Conservation (phyloP, 2,888 invertebrate genomes). For the Myopa testacea region DNA sequence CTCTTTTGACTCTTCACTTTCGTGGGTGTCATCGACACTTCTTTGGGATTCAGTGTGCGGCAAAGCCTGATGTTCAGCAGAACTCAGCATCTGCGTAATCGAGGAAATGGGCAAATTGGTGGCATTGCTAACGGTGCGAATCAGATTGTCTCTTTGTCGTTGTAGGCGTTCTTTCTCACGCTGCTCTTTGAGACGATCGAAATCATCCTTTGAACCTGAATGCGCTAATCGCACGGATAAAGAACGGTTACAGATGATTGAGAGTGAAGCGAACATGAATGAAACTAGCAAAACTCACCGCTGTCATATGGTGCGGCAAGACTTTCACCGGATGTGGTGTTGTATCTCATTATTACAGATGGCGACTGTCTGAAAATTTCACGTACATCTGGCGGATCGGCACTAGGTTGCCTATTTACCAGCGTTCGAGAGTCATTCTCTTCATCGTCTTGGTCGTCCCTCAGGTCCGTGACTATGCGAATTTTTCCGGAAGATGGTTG, state of each 20-base stretch:
- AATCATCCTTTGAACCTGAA: conserved; percentile 31
- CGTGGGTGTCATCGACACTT: too few relatives aligned
- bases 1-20: too few relatives aligned
- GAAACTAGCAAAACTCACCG: background rate
- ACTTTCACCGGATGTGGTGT: conserved; percentile 18
- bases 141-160: conserved; percentile 26
- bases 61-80: background rate
- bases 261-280: too few relatives aligned
- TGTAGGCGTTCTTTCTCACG: conserved; percentile 39
- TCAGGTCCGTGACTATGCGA: background rate
- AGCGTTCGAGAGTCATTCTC: background rate
- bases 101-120: background rate
- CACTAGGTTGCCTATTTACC: background rate
- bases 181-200: conserved; percentile 43
- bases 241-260: background rate
- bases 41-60: background rate
- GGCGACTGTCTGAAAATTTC: conserved; percentile 11
- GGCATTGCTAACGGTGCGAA: conserved; percentile 8
- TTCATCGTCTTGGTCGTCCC: background rate
- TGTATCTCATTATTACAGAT: background rate
- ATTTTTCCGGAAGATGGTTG: background rate
- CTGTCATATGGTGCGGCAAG: background rate
- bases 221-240: background rate
- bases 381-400: background rate
- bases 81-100: background rate